Percentiles rank a stretch among this genome's conserved stretches.
Evolutionary conservation across 1,140 invertebrate species (phyloP).

Genomic region (Thaumatotibia leucotreta): DNA sequence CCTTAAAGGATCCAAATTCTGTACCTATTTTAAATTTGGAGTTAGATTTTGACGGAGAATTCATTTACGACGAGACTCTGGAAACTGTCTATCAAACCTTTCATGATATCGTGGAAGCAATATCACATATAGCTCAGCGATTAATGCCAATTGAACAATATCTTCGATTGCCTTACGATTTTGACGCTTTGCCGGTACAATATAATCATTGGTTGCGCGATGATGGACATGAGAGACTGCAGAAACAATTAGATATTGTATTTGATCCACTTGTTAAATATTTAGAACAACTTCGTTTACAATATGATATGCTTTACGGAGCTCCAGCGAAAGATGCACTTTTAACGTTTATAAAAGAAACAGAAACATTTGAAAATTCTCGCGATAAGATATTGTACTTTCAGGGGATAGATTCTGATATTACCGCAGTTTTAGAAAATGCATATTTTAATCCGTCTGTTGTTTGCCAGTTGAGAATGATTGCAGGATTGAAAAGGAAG

Average conservation of each 20-base stretch:
- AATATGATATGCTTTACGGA: conserved; percentile 63
- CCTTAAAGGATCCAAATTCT: conserved; percentile 47
- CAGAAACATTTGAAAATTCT: conserved; percentile 74
- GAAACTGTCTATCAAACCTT: conserved; percentile 64
- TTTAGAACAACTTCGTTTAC: conserved; percentile 48
- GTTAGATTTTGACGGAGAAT: conserved; percentile 70
- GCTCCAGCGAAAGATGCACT: conserved; percentile 42
- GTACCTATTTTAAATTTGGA: conserved; percentile 61
- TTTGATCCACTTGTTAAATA: conserved; percentile 58
- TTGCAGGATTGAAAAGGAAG: conserved; percentile 59
- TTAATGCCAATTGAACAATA: conserved; percentile 73
- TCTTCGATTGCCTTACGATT: conserved; percentile 55
- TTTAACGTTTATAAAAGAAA: conserved; percentile 48
- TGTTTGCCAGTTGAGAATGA: conserved; percentile 61
- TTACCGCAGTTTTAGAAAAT: conserved; percentile 78
- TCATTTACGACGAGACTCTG: conserved; percentile 68
- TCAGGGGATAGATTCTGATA: conserved; percentile 77
- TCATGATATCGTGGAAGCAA: conserved; percentile 63
- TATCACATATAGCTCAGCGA: conserved; percentile 67
- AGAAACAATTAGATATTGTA: conserved; percentile 54
- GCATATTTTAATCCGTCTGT: conserved; percentile 79
- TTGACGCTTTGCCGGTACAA: conserved; percentile 58
- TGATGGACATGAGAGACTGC: conserved; percentile 59
- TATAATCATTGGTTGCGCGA: conserved; percentile 67
- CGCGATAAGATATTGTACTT: conserved; percentile 79